phyloP scores from a whole-genome alignment of 92 coral and sea anemone species.

The Bergia puertoricense region DNA sequence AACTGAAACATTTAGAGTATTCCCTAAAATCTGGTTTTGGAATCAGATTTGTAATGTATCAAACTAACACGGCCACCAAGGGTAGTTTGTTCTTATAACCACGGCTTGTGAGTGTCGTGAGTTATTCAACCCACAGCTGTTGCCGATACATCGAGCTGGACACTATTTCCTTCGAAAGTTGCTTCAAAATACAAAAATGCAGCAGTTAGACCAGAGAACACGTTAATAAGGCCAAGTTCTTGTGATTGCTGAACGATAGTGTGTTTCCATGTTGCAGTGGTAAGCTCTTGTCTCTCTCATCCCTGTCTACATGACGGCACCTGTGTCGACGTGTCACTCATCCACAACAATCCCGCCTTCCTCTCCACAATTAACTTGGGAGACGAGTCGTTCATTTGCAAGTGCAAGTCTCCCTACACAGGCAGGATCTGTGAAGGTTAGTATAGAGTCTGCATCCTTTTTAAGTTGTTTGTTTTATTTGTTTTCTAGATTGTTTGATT shows the following conservation, averaged over 20 bases:
- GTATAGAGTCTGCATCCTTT: background rate
- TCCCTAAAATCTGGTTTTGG: too few relatives aligned
- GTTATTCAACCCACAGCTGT: too few relatives aligned
- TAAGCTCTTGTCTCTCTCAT: slow-evolving; percentile 91
- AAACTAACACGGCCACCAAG: too few relatives aligned
- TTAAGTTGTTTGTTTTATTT: too few relatives aligned
- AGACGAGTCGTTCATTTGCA: slow-evolving; percentile 71
- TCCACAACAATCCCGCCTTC: slow-evolving; percentile 48
- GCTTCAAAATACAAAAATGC: too few relatives aligned
- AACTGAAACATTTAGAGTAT: too few relatives aligned
- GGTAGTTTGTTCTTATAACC: too few relatives aligned
- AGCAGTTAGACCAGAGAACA: background rate
- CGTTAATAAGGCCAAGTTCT: background rate
- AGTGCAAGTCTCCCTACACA: slow-evolving; percentile 80
- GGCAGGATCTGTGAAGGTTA: slow-evolving; percentile 90
- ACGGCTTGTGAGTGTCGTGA: too few relatives aligned
- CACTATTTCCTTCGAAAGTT: background rate
- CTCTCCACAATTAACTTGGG: slow-evolving; percentile 57
- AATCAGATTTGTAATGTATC: too few relatives aligned
- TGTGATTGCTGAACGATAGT: background rate
- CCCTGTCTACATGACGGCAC: slow-evolving; percentile 99
- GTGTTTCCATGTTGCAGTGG: slow-evolving; percentile 54
- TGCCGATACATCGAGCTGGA: background rate
- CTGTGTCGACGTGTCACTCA: slow-evolving; percentile 86
- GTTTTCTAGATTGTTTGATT: too few relatives aligned